Percentiles rank a stretch among this genome's conserved stretches.
Conservation (phyloP, 2,888 invertebrate species). For the Netelia melanura region DNA sequence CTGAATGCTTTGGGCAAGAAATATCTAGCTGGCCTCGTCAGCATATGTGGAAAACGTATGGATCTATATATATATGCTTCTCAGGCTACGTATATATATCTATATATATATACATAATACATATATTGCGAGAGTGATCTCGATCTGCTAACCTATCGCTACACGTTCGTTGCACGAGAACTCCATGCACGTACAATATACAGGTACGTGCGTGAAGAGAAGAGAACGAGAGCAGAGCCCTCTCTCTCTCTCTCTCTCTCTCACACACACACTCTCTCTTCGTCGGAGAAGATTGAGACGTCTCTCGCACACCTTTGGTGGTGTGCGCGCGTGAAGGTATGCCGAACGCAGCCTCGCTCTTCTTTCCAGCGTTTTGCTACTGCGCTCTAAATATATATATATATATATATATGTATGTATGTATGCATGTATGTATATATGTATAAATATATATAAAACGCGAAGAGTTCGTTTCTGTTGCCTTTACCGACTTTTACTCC, state of each 20-base stretch:
- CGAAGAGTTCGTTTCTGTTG: slow-evolving; percentile 12
- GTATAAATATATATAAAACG: background rate
- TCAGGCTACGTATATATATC: background rate
- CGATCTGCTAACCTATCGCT: slow-evolving; percentile 50
- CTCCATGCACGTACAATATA: slow-evolving; percentile 65
- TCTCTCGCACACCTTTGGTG: slow-evolving; percentile 71
- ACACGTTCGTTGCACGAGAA: slow-evolving; percentile 31
- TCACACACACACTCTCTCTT: no score
- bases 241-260: background rate
- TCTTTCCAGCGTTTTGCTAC: slow-evolving; percentile 64
- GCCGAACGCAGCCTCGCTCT: slow-evolving; percentile 70
- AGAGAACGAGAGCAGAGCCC: slow-evolving; percentile 44
- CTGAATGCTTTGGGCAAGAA: background rate
- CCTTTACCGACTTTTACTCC: slow-evolving; percentile 34
- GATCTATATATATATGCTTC: background rate
- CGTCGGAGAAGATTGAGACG: slow-evolving; percentile 69
- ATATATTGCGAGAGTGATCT: slow-evolving; percentile 43
- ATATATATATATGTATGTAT: background rate
- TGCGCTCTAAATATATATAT: slow-evolving; percentile 2
- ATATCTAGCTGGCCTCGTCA: slow-evolving; percentile 23
- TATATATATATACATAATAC: slow-evolving; percentile 29
- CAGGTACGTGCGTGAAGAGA: slow-evolving; percentile 58
- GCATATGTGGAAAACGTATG: slow-evolving; percentile 33
- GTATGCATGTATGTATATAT: background rate
- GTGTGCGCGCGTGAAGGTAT: slow-evolving; percentile 73